Evolutionary conservation across 2,888 invertebrate genomes (phyloP).

Genomic region (Meloe dianella): DNA sequence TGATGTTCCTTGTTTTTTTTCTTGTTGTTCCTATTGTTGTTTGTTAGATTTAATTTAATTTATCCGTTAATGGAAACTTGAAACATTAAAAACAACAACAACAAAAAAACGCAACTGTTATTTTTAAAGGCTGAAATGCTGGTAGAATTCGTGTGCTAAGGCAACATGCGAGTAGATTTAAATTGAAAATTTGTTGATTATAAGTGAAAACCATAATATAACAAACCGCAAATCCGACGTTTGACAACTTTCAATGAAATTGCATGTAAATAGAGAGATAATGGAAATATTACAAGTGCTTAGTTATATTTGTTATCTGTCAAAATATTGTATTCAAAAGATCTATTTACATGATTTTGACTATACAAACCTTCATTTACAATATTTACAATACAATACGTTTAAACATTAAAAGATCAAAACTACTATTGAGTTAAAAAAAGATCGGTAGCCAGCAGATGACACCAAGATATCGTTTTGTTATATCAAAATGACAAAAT

Average conservation of each 20-base stretch:
- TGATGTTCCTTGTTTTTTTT: background rate
- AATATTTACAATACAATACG: slow-evolving; percentile 7
- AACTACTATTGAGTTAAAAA: background rate
- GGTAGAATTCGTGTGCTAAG: background rate
- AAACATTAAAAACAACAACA: slow-evolving; percentile 9
- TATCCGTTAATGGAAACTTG: slow-evolving; percentile 10
- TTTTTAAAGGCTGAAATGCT: background rate
- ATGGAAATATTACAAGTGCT: slow-evolving; percentile 6
- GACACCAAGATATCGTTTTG: slow-evolving; percentile 11
- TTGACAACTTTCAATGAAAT: background rate
- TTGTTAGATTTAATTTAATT: slow-evolving; percentile 11
- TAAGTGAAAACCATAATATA: background rate
- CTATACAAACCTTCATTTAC: background rate
- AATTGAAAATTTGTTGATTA: slow-evolving; percentile 9
- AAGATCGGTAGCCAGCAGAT: background rate
- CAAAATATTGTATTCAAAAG: slow-evolving; percentile 6
- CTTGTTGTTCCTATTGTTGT: background rate
- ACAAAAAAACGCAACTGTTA: background rate
- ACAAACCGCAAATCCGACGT: background rate
- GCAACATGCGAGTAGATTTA: background rate
- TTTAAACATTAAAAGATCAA: background rate
- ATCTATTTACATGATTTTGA: slow-evolving; percentile 12
- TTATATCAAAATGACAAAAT: slow-evolving; percentile 22
- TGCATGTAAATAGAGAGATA: slow-evolving; percentile 2
- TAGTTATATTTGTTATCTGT: slow-evolving; percentile 4